Base-by-base conservation (phyloP, 2,888 invertebrate genomes). In the Lysandra bellargus region DNA sequence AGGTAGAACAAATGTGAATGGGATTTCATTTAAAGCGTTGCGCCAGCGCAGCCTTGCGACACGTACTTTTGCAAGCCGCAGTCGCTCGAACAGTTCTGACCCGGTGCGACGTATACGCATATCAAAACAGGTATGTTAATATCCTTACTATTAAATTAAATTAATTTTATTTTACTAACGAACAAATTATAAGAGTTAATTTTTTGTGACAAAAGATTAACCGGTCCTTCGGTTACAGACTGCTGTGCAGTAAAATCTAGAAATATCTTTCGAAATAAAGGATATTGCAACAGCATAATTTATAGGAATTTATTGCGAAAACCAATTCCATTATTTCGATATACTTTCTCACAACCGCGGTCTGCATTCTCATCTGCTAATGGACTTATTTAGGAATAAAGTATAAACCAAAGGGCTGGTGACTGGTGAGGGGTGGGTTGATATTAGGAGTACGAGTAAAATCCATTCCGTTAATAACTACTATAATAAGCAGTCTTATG, bases 11-110 rank as follows among this genome's bases (percentile, higher is more conserved):
- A 17, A 17, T 57, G 57, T 57, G 57, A 57, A 57, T 17, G 57
- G 57, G 12, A 17, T 57, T 14, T 53, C 23, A 64, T 61, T 5
- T n/a, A 64, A 3, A 6, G 23, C 2, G 30, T 64, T 64, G 64
- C 64, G 64, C 64, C 64, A 64, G 64, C 64, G 64, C 64, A 64
- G 64, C 23, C 64, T 64, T 64, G 64, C 30, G 64, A 30, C 64
- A 64, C 30, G 9, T 12, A 30, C 64, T 75, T 23, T 75, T 23
- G 74, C 75, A 75, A 75, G 75, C 53, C 44, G n/a, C 75, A 75
- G 75, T 75, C 49, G 14, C 75, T 75, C 23, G 53, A 30, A 14
- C 30, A 75, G 44, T 23, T 75, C 30, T 9, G 49, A 53, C 23
- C 75, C 30, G 30, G 75, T 53, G 75, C 49, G 75, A 49, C 75